Base-by-base conservation (phyloP, 2,888 invertebrate species). In the Xestia sexstrigata region DNA sequence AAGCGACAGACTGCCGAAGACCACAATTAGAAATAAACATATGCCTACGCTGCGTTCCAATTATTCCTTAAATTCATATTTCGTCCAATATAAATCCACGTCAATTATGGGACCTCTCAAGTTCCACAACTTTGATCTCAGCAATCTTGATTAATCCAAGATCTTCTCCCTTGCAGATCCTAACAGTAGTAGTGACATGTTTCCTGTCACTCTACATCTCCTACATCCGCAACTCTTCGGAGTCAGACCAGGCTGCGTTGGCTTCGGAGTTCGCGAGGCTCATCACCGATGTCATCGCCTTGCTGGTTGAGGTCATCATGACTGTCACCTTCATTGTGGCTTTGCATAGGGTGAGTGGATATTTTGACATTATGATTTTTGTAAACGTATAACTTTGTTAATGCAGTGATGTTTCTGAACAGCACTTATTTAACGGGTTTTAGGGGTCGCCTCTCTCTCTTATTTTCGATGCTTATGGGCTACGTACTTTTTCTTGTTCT, bases 131-230 rank as follows among this genome's bases (percentile, higher is more conserved):
- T 35, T 15, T 49, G 26, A 17, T 39, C 13, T 49, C 17, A 69
- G 20, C 60, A 62, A 35, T 62, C 8, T 47, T 13, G 39, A 9
- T 42, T 67, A 47, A 78, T 49, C 15, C 7, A 65, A 20, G 13
- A 2, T 60, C 20, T 23, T 65, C 13, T 76, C 13, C 4, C 39
- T 94, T 95, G 49, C 94, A 96, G 96, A 85, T 93, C 67, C 90
- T 96, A 63, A 94, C 95, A 1, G 71, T 95, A 26, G 87, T 93
- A 45, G 94, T 95, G 83, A 93, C 94, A 2, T 91, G 90, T 7
- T 91, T 95, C 85, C 92, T 96, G 70, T 94, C 95, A 0, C 89
- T 95, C 42, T 95, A 95, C 91, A 94, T 96, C 63, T 92, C 95
- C 0, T 90, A 93, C 83, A 89, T 94, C 71, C 86, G 94, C 49